Percentiles rank a stretch among this genome's conserved stretches.
These are phyloP conservation scores for Rhabdophis nuchalis DNA, from an alignment of 2,797 vertebrate genomes.

Conservation along the genomic window DNA sequence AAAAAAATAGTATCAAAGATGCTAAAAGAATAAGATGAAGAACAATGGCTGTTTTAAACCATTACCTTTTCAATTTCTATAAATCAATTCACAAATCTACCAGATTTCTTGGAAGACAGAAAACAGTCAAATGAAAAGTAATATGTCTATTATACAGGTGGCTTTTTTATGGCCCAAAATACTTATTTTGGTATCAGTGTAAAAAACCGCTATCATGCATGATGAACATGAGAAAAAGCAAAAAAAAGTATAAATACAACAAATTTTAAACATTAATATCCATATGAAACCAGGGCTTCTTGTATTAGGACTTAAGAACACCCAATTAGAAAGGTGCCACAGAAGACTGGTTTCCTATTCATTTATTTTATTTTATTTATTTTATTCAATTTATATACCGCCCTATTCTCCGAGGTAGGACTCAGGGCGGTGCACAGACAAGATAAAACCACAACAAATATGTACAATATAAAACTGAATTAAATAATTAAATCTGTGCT, in stretches of 20 bases:
- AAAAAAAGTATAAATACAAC: not conserved
- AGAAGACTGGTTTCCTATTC: not conserved
- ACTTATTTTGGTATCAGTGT: not conserved
- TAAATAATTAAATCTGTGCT: no score
- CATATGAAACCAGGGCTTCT: not conserved
- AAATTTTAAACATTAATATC: not conserved
- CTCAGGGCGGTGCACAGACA: no score
- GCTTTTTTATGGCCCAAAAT: not conserved
- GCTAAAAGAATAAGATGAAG: constrained; percentile 2
- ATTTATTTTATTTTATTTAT: no score
- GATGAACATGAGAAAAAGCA: not conserved
- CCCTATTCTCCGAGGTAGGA: no score
- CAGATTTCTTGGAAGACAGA: not conserved
- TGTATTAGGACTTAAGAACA: not conserved
- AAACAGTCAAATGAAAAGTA: not conserved
- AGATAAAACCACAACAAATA: no score
- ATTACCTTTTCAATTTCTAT: not conserved
- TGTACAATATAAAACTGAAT: no score
- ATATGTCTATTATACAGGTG: not conserved
- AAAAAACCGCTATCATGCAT: not conserved
- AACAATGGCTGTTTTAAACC: not conserved
- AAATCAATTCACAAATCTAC: not conserved
- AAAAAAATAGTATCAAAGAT: not conserved
- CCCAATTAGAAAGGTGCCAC: not conserved
- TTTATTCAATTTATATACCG: no score